Base-by-base conservation (phyloP, 2,797 vertebrate genomes). In the Poeciliopsis infans region DNA sequence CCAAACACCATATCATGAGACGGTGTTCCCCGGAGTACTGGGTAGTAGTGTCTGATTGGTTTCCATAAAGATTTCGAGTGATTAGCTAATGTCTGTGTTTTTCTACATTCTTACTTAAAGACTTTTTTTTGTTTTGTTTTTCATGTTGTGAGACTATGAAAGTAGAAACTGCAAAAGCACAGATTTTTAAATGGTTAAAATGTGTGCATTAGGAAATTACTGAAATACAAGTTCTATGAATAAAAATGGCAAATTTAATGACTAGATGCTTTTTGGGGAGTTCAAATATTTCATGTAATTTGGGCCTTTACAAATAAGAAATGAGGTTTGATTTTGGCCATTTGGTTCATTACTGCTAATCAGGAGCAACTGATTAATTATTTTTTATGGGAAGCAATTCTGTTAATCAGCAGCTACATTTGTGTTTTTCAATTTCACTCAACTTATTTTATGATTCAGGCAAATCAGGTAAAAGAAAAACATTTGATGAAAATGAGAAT, bases 21-120 rank as follows among this genome's bases (percentile, higher is more conserved):
- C 20, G 12, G 57, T 74, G 28, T 49, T 53, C 81, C 85, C 83
- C 31, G 1, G 61, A 85, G 81, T 66, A 46, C 47, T 49, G 16
- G 47, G 47, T 49, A 18, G 47, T 8, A 51, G 20, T 51, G 49
- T 51, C 49, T 51, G 18, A 20, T 51, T 51, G 49, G 49, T 51
- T 51, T 51, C 49, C 49, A 51, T 51, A 6, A 41, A 59, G 36
- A 74, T 70, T 79, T 31, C 1, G 51, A 46, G 25, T 70, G 45
- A 57, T 78, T 59, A 36, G n/a, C 43, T 28, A n/a, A 57, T 57
- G 12, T 28, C 25, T 23, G 49, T 15, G 13, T 7, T 61, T 61
- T 57, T 13, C 53, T 31, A 2, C 12, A 7, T 15, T 15, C 5
- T 31, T 31, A 61, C 20, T 31, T 61, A 28, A 2, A 59, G 57